These are phyloP conservation scores for Notothenia rossii DNA, from an alignment of 2,113 vertebrate species.

Conservation along the genomic window DNA sequence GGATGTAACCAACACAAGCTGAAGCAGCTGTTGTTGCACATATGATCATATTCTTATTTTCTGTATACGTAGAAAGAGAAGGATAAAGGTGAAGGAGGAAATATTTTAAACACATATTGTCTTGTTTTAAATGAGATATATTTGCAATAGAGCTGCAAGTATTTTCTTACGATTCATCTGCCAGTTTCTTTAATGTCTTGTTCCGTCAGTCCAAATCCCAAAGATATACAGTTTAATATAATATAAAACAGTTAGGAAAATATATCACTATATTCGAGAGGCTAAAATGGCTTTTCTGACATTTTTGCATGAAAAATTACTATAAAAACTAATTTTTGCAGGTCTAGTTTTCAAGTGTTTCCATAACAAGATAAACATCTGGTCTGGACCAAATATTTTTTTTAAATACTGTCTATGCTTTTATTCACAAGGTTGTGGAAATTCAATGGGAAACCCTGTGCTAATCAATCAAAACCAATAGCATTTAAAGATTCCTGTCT, in stretches of 20 bases:
- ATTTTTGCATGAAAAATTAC: too few species aligned
- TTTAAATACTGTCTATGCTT: slow-evolving; percentile 3
- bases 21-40: slow-evolving; percentile 16
- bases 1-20: neutral
- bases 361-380: slow-evolving; percentile 20
- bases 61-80: neutral
- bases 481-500: neutral
- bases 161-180: too few species aligned
- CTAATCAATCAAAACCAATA: neutral
- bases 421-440: neutral
- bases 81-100: neutral
- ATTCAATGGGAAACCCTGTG: neutral
- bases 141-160: slow-evolving; percentile 2
- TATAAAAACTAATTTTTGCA: too few species aligned
- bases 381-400: slow-evolving; percentile 28
- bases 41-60: slow-evolving; percentile 46
- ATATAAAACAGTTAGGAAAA: too few species aligned
- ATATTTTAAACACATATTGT: slow-evolving; percentile 47
- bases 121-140: slow-evolving; percentile 50
- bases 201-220: too few species aligned
- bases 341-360: neutral
- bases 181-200: too few species aligned
- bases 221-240: too few species aligned
- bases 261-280: too few species aligned
- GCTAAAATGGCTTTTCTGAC: too few species aligned